A percentile compares a stretch with the other conserved stretches of the same genome.
Evolutionary conservation across 2,888 invertebrate species (phyloP).

Genomic region (Mythimna impura): DNA sequence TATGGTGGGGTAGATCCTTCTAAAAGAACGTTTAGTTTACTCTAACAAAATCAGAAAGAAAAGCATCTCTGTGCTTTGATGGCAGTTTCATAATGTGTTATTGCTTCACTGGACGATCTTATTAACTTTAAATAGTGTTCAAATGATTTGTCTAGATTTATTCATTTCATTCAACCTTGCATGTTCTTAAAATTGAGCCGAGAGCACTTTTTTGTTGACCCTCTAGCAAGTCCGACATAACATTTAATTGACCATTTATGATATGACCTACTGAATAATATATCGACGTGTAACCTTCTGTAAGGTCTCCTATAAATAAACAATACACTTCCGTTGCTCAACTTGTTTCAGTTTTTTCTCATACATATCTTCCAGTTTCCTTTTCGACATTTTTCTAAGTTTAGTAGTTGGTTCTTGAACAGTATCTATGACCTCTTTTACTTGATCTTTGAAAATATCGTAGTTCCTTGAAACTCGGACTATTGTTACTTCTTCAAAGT

Average conservation of each 20-base stretch:
- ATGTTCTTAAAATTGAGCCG: constrained; percentile 29
- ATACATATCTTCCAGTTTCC: background rate
- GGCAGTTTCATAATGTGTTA: constrained; percentile 3
- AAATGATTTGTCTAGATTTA: constrained; percentile 10
- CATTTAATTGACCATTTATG: constrained; percentile 17
- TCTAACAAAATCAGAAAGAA: background rate
- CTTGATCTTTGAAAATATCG: background rate
- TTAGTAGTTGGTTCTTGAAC: background rate
- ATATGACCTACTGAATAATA: constrained; percentile 29
- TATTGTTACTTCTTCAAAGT: background rate
- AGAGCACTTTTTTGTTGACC: constrained; percentile 21
- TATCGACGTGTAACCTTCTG: constrained; percentile 22
- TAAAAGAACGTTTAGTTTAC: background rate
- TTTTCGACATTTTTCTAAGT: background rate
- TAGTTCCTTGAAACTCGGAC: background rate
- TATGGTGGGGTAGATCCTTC: background rate
- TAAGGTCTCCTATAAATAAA: constrained; percentile 26
- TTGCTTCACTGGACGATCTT: constrained; percentile 12
- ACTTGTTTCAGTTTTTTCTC: background rate
- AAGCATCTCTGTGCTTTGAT: background rate
- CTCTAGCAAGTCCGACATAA: constrained; percentile 16
- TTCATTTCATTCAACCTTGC: constrained; percentile 30
- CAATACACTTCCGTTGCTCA: constrained; percentile 35
- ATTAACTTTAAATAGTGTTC: background rate
- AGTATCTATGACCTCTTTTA: background rate